A percentile compares a stretch with the other conserved stretches of the same genome.
Conservation (phyloP, 2,113 vertebrate species). For the Carettochelys insculpta region DNA sequence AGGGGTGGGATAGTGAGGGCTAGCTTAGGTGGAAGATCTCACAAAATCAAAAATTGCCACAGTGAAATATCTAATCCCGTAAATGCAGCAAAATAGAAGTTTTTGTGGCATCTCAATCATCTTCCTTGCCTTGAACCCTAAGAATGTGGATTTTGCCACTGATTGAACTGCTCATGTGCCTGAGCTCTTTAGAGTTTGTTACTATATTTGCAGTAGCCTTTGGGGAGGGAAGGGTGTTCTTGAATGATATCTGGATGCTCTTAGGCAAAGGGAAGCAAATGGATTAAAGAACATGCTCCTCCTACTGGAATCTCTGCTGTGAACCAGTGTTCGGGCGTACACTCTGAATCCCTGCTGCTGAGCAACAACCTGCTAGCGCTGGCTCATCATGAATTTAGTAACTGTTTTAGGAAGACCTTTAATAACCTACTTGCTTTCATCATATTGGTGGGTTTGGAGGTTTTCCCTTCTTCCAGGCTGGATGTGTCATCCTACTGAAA, state of each 20-base stretch:
- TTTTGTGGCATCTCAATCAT: background rate
- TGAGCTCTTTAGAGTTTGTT: background rate
- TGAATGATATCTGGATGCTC: background rate
- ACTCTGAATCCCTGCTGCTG: constrained; percentile 13
- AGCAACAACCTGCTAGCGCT: constrained; percentile 54
- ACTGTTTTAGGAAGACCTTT: constrained; percentile 56
- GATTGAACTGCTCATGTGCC: background rate
- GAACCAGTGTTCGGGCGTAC: constrained; percentile 34
- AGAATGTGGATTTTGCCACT: background rate
- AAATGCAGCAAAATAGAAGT: background rate
- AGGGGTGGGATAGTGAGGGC: background rate
- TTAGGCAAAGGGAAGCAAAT: background rate
- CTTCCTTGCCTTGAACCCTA: background rate
- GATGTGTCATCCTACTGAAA: constrained; percentile 66
- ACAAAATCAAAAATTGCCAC: accelerated
- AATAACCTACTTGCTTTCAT: constrained; percentile 68
- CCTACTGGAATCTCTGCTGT: background rate
- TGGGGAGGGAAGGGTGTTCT: background rate
- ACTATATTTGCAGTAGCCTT: constrained; percentile 37
- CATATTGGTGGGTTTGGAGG: constrained; percentile 42
- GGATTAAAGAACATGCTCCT: background rate
- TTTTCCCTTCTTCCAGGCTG: constrained; percentile 61
- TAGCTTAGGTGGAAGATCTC: background rate
- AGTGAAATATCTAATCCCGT: background rate
- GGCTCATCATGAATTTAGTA: constrained; percentile 40